phyloP scores from a whole-genome alignment of 2,113 vertebrate species.

The Pyxicephalus adspersus region DNA sequence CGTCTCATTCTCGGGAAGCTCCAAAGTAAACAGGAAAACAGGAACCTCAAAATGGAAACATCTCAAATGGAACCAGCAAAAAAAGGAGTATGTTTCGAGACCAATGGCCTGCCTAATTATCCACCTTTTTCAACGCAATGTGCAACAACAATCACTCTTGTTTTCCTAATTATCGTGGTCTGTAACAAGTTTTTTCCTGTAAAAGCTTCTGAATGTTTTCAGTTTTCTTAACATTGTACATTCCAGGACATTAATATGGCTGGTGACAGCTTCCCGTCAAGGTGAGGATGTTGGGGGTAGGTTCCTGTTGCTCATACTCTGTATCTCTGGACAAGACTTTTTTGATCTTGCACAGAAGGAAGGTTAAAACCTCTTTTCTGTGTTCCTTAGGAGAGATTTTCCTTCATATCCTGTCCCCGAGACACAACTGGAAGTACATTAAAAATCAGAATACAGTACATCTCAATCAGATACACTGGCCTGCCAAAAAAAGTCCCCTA shows the following conservation, averaged over 20 bases:
- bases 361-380: too few relatives aligned
- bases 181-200: slow-evolving; percentile 11
- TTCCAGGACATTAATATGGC: slow-evolving; percentile 5
- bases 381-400: too few relatives aligned
- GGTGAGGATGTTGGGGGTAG: background rate
- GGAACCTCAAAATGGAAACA: slow-evolving; percentile 8
- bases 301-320: background rate
- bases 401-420: too few relatives aligned
- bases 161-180: background rate
- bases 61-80: background rate
- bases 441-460: too few relatives aligned
- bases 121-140: background rate
- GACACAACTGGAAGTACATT: too few relatives aligned
- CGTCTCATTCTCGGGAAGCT: slow-evolving; percentile 30
- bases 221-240: background rate
- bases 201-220: slow-evolving; percentile 8
- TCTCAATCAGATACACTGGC: too few relatives aligned
- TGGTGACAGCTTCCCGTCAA: background rate
- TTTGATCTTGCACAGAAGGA: too few relatives aligned
- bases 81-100: background rate
- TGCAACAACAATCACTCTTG: background rate
- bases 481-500: too few relatives aligned
- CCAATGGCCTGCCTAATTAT: background rate
- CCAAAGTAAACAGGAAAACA: slow-evolving; percentile 47
- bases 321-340: too few relatives aligned